Base-by-base conservation (phyloP, 92 coral and sea anemone genomes). In the Umimayanthus kanabou region DNA sequence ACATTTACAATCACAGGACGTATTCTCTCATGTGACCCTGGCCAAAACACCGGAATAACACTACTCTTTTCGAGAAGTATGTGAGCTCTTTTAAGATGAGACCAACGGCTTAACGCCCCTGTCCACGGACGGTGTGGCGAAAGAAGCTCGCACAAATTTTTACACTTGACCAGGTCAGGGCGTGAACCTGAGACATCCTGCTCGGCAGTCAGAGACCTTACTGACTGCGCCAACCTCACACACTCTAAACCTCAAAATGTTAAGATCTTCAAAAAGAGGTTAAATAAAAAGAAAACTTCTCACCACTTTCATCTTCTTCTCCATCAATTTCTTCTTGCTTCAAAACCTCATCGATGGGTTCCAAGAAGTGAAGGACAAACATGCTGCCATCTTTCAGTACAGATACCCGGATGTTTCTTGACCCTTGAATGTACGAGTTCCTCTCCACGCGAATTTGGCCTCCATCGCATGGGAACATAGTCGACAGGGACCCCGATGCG, bases 401-500 rank as follows among this genome's bases (percentile, higher is more conserved):
- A 22, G 98, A 93, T 40, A 92, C 90, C 78, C 95, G 88, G 6
- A 95, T 94, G 88, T 82, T 93, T 75, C 87, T 90, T 9, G 95
- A 43, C 53, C 99, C 98, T 76, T 95, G 96, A 14, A 95, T 95
- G 85, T 89, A 96, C 66, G 92, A 80, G 43, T 87, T 89, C 90
- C 88, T 96, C 85, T 92, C 93, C 18, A 97, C 91, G 26, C 94
- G 92, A 70, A 95, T 97, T 81, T 95, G 97, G 20, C 98, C 99
- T 40, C 98, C 99, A 70, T 96, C 98, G 53, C 92, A 85, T 16
- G 99, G 99, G 88, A 97, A 97, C 94, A 97, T 80, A 43, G 99
- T 92, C 9, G 95, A 76, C 72, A 90, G 92, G 91, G 95, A 93
- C 85, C 99, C 99, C 80, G 95, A 93, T 74, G 92, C 98, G 73